These are phyloP conservation scores for Cordilura impudica DNA, from an alignment of 2,888 invertebrate species.

Conservation along the genomic window DNA sequence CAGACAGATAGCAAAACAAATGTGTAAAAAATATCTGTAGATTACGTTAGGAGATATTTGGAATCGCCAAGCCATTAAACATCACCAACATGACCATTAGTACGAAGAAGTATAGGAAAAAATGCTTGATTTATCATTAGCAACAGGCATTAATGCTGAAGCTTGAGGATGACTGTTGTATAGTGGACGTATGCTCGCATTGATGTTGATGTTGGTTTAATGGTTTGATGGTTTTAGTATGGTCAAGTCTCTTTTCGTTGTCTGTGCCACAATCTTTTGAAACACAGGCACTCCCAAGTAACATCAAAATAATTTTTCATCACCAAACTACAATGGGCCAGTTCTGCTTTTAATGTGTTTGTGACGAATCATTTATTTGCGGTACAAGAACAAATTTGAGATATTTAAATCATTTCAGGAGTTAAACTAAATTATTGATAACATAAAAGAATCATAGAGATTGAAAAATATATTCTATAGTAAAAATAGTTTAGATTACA, in stretches of 20 bases:
- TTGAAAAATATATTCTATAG: too few species aligned
- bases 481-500: too few species aligned
- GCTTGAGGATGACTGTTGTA: background rate
- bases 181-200: background rate
- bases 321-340: background rate
- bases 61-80: background rate
- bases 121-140: slow-evolving; percentile 26
- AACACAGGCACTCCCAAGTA: background rate
- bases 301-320: background rate
- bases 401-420: too few species aligned
- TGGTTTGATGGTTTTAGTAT: background rate
- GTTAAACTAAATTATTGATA: too few species aligned
- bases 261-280: background rate
- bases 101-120: background rate
- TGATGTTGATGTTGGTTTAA: slow-evolving; percentile 1
- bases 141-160: slow-evolving; percentile 22
- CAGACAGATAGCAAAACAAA: background rate
- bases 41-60: background rate
- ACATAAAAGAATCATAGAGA: too few species aligned
- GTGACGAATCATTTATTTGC: too few species aligned
- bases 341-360: too few species aligned
- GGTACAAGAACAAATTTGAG: too few species aligned
- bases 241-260: slow-evolving; percentile 19
- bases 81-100: background rate
- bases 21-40: background rate